A percentile compares a stretch with the other conserved stretches of the same genome.
Evolutionary conservation across 2,113 vertebrate species (phyloP).

Genomic region (Motacilla tschutschensis): DNA sequence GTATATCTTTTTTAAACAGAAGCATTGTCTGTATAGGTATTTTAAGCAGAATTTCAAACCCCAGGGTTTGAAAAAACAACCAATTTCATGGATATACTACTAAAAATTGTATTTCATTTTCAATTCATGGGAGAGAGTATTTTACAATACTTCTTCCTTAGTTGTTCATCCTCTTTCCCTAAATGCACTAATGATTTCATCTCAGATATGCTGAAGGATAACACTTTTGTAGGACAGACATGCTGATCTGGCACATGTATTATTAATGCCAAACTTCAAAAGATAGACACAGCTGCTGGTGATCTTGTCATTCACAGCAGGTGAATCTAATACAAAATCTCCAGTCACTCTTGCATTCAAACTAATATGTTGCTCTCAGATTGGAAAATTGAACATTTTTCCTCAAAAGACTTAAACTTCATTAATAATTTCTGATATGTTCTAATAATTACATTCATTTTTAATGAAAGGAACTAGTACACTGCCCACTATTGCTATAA

Average conservation of each 20-base stretch:
- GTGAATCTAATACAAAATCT: neutral
- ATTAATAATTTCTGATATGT: neutral
- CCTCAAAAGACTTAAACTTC: neutral
- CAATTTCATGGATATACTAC: neutral
- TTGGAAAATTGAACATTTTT: neutral
- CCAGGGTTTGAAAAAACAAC: neutral
- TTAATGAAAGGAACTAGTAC: neutral
- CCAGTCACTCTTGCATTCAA: neutral
- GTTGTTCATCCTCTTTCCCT: neutral
- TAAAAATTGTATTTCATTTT: neutral
- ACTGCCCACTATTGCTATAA: neutral
- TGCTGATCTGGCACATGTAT: rapidly evolving
- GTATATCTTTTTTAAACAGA: neutral
- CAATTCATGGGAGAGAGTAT: neutral
- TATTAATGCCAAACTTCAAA: neutral
- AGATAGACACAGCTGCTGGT: neutral
- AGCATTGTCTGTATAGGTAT: neutral
- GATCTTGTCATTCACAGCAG: neutral
- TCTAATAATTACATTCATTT: neutral
- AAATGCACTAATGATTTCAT: neutral
- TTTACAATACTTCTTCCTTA: neutral
- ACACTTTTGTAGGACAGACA: neutral
- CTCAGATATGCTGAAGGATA: neutral
- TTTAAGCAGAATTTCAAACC: neutral
- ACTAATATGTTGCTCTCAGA: neutral